Evolutionary conservation across 1,140 invertebrate genomes (phyloP).

Genomic region (Pemphigus obesinymphae): DNA sequence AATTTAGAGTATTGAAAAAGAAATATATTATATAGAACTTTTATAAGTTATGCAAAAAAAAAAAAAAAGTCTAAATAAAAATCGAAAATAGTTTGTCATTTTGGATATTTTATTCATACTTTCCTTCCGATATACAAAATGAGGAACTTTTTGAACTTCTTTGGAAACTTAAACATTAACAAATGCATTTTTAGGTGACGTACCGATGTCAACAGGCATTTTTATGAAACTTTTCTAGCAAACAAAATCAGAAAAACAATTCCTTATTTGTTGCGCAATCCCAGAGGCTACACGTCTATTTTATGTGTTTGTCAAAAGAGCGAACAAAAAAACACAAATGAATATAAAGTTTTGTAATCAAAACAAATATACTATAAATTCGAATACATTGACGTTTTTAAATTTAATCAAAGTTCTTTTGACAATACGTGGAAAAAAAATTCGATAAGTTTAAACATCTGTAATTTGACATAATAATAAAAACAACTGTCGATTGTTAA

Average conservation of each 20-base stretch:
- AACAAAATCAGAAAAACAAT: slow-evolving; percentile 15
- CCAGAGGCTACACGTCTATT: background rate
- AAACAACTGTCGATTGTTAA: too few species aligned
- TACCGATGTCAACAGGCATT: slow-evolving; percentile 9
- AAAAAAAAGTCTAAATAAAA: background rate
- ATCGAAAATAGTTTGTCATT: background rate
- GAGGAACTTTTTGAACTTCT: background rate
- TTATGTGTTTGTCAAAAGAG: background rate
- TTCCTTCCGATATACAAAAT: background rate
- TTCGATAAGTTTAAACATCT: too few species aligned
- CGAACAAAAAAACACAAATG: background rate
- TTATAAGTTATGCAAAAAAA: background rate
- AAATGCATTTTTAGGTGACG: slow-evolving; percentile 5
- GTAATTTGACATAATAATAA: too few species aligned
- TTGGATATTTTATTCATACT: background rate
- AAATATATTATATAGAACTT: too few species aligned
- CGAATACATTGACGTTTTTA: background rate
- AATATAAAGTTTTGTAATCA: background rate
- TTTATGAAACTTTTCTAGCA: slow-evolving; percentile 7
- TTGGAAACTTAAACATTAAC: slow-evolving; percentile 29
- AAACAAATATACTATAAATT: background rate
- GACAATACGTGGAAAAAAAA: too few species aligned
- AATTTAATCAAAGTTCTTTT: too few species aligned
- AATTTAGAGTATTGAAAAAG: too few species aligned
- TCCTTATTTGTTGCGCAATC: background rate